Base-by-base conservation (phyloP, 2,797 vertebrate genomes). In the Serranus cabrilla region DNA sequence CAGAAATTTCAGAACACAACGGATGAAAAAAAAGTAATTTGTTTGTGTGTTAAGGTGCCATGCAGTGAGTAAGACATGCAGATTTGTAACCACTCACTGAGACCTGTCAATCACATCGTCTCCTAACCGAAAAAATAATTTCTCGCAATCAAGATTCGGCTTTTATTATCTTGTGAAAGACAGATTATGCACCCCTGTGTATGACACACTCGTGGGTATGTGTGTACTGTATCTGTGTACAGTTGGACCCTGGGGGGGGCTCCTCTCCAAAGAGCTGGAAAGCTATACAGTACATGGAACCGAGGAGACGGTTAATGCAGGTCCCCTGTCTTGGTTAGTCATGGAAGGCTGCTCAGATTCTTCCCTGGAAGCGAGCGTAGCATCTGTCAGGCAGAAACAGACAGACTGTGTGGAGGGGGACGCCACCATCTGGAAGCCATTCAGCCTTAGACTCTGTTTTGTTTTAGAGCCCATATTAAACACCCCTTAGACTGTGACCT, bases 371-470 rank as follows among this genome's bases (percentile, higher is more conserved):
- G 87, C 88, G 71, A 85, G 61, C 73, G 7, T 55, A 82, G 88
- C 83, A 87, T 93, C 90, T 91, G 90, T 90, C 85, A 84, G 82
- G 78, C 75, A 89, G 84, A 83, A 87, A 82, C 74, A 85, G 84
- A 87, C 89, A 87, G 75, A 79, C 64, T 84, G 82, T 67, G 71
- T 78, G 73, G 61, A 76, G 69, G 78, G 87, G 84, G 79, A 92
- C 67, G 73, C 84, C 78, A 74, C 91, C 94, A 95, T 94, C 94
- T 96, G 94, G 93, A 93, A 93, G 59, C 75, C 82, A 93, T 95
- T 93, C 84, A 76, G 76, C 73, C 74, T 78, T 71, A 66, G 66
- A 80, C 77, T 81, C 60, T 76, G 78, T 80, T 91, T 86, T 49
- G 50, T 89, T 89, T 89, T 65, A 63, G 51, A 82, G 55, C 75